phyloP scores from a whole-genome alignment of 2,797 vertebrate genomes.

The Lithobates sylvaticus region DNA sequence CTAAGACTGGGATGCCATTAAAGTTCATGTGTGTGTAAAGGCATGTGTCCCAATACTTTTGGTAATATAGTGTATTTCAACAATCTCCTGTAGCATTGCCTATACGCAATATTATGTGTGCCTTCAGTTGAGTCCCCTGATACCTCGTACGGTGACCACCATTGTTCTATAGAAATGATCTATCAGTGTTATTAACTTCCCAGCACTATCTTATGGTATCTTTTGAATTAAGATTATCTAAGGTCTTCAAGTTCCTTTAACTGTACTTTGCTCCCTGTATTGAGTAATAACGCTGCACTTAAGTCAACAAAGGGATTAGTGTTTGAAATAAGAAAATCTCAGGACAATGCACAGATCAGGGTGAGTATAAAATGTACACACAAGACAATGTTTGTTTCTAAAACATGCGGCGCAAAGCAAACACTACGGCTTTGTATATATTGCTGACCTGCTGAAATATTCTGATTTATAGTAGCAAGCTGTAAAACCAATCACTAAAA shows the following conservation, averaged over 20 bases:
- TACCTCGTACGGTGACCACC: background rate
- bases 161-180: background rate
- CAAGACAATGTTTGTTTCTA: background rate
- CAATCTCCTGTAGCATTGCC: too few species aligned
- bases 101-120: too few species aligned
- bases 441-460: background rate
- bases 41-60: too few species aligned
- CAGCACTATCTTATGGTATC: background rate
- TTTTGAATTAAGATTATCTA: background rate
- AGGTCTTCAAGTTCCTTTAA: background rate
- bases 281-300: background rate
- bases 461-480: background rate
- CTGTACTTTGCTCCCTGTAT: background rate
- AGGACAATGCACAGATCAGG: background rate
- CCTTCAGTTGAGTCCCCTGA: too few species aligned
- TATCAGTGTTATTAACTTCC: background rate
- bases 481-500: background rate
- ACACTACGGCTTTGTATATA: background rate
- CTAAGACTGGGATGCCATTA: too few species aligned
- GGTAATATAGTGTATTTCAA: too few species aligned
- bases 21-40: too few species aligned
- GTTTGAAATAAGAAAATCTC: background rate
- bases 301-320: conserved; percentile 13
- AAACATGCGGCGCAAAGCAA: background rate
- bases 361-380: conserved; percentile 22